Evolutionary conservation across 2,113 vertebrate species (phyloP).

Genomic region (Lota lota): DNA sequence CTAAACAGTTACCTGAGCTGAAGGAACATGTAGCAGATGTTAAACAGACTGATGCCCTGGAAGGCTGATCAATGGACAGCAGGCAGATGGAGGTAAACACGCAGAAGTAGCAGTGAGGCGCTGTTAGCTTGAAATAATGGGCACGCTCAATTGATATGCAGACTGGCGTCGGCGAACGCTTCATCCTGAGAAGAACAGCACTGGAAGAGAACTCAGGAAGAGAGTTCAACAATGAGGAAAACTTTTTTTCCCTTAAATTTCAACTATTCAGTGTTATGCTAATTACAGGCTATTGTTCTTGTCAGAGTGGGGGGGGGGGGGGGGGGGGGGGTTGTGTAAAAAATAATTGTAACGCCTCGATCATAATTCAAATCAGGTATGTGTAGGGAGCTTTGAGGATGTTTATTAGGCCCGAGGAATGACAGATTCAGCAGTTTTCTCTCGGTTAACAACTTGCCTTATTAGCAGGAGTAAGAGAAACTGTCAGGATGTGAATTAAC

Average conservation of each 20-base stretch:
- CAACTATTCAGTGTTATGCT: constrained; percentile 45
- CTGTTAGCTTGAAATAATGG: constrained; percentile 55
- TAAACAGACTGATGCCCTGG: constrained; percentile 76
- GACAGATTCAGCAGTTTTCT: constrained; percentile 80
- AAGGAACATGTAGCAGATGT: constrained; percentile 77
- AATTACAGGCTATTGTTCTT: constrained; percentile 76
- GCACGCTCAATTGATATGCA: constrained; percentile 73
- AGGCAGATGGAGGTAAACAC: constrained; percentile 78
- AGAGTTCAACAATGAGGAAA: too few species aligned
- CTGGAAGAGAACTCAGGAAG: too few species aligned
- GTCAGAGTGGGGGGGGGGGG: constrained; percentile 72
- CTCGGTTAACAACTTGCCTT: constrained; percentile 80
- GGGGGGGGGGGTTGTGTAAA: constrained; percentile 68
- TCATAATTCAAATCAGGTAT: constrained; percentile 81
- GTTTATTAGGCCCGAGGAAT: constrained; percentile 73
- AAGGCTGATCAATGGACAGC: constrained; percentile 79
- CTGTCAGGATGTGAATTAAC: constrained; percentile 73
- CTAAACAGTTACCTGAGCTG: constrained; percentile 77
- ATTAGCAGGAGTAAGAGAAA: constrained; percentile 77
- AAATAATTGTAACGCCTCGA: constrained; percentile 82
- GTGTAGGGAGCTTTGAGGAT: constrained; percentile 70
- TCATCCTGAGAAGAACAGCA: too few species aligned
- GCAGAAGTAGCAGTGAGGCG: constrained; percentile 61
- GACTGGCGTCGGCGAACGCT: constrained; percentile 40
- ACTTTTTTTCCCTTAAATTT: too few species aligned